Conservation (phyloP, 2,113 vertebrate species). For the Phoxinus phoxinus region DNA sequence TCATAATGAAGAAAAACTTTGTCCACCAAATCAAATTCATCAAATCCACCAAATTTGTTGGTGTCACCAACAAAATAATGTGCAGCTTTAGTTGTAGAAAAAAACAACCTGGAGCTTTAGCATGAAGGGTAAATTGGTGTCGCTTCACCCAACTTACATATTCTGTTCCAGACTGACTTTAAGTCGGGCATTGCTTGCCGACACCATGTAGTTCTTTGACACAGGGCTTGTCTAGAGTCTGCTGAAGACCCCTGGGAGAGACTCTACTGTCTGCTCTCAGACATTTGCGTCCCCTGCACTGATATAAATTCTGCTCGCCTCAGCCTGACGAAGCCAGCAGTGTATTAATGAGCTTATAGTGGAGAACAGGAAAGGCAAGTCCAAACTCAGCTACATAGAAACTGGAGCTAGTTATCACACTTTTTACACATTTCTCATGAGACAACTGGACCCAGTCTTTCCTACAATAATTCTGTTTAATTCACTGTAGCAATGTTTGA, state of each 20-base stretch:
- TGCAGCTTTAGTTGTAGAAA: too few species aligned
- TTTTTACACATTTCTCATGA: background rate
- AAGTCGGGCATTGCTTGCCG: background rate
- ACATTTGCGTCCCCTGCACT: slow-evolving; percentile 10
- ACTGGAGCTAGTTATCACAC: background rate
- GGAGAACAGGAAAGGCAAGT: background rate
- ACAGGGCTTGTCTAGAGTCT: slow-evolving; percentile 18
- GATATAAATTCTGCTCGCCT: slow-evolving; percentile 10
- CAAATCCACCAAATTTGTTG: too few species aligned
- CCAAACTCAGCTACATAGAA: background rate
- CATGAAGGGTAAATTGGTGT: background rate
- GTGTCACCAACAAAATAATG: background rate
- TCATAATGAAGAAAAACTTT: background rate
- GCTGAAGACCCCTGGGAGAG: background rate
- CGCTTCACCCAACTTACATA: background rate
- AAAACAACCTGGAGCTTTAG: background rate
- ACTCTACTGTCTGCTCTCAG: background rate
- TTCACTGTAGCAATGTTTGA: too few species aligned
- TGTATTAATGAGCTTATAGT: slow-evolving; percentile 13
- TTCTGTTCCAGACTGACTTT: background rate
- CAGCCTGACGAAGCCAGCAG: slow-evolving; percentile 12
- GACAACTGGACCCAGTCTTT: background rate
- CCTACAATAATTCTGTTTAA: background rate
- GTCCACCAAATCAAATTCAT: background rate
- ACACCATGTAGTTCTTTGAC: slow-evolving; percentile 27